A percentile compares a stretch with the other conserved stretches of the same genome.
Conservation (phyloP, 1,140 invertebrate genomes). For the Hesperophylax magnus region DNA sequence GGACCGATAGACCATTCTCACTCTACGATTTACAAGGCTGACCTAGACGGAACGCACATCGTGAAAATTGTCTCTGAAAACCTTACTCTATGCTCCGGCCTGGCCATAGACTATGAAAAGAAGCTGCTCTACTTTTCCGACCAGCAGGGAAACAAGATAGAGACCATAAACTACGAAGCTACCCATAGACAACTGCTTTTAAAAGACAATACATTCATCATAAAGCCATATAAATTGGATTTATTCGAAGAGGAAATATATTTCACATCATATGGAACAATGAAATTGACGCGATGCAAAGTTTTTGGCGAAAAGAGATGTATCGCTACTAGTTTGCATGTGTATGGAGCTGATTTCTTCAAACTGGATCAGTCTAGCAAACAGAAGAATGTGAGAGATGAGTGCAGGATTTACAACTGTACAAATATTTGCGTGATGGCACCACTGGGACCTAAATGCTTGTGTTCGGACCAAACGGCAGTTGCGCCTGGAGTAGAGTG, state of each 20-base stretch:
- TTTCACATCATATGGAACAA: conserved; percentile 68
- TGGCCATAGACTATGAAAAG: conserved; percentile 78
- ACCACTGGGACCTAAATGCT: conserved; percentile 27
- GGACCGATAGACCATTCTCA: conserved; percentile 62
- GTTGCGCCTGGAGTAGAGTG: conserved; percentile 34
- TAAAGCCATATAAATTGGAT: conserved; percentile 67
- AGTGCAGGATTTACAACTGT: conserved; percentile 37
- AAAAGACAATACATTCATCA: conserved; percentile 64
- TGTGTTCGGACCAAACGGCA: conserved; percentile 37
- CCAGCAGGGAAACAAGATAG: conserved; percentile 73
- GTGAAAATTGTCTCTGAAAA: conserved; percentile 61
- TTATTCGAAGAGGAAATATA: conserved; percentile 76
- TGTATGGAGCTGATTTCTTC: conserved; percentile 69
- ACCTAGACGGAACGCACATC: conserved; percentile 76
- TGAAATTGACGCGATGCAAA: conserved; percentile 70
- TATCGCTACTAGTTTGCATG: conserved; percentile 63
- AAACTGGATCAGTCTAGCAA: conserved; percentile 70
- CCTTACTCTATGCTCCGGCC: conserved; percentile 73
- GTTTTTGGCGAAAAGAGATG: conserved; percentile 68
- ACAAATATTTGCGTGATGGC: conserved; percentile 48
- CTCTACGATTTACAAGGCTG: conserved; percentile 72
- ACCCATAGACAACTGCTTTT: conserved; percentile 68
- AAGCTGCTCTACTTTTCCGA: conserved; percentile 80
- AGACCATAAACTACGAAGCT: conserved; percentile 77
- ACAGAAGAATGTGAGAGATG: conserved; percentile 61